These are phyloP conservation scores for Brachionus calyciflorus DNA, from an alignment of 1,140 invertebrate genomes.

Conservation along the genomic window DNA sequence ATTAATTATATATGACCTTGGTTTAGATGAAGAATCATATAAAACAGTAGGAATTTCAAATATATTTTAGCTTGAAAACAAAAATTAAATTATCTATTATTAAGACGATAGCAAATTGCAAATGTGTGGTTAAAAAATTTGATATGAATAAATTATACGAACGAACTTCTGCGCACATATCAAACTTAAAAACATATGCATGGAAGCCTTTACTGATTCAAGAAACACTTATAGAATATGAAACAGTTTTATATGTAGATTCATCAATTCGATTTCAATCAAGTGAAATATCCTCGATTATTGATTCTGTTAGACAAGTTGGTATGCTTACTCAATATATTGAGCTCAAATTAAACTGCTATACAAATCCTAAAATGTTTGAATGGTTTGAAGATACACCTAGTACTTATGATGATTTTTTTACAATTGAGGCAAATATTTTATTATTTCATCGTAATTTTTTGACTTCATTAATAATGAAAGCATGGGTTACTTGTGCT, in stretches of 20 bases:
- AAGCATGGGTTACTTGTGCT: conserved; percentile 45
- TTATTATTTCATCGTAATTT: conserved; percentile 9
- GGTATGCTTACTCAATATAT: conserved; percentile 43
- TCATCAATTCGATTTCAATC: conserved; percentile 41
- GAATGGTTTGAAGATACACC: background rate
- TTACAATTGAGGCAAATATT: conserved; percentile 38
- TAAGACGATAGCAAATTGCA: conserved; percentile 28
- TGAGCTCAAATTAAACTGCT: conserved; percentile 24
- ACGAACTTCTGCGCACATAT: background rate
- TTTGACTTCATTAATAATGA: conserved; percentile 23
- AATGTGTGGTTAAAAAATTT: conserved; percentile 31
- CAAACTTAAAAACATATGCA: conserved; percentile 34
- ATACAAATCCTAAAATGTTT: conserved; percentile 13
- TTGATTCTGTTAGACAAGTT: background rate
- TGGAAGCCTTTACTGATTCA: conserved; percentile 45
- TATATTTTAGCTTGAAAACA: background rate
- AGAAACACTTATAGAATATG: conserved; percentile 32
- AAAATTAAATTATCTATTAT: background rate
- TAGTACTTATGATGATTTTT: conserved; percentile 2
- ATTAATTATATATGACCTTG: conserved; percentile 41
- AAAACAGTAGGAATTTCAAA: background rate
- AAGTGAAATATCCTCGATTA: background rate
- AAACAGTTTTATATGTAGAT: conserved; percentile 27
- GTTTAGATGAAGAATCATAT: background rate
- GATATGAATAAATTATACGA: background rate